Percentiles rank a stretch among this genome's conserved stretches.
Conservation (phyloP, 2,113 vertebrate genomes). For the Stomatorhinus ivindoensis region DNA sequence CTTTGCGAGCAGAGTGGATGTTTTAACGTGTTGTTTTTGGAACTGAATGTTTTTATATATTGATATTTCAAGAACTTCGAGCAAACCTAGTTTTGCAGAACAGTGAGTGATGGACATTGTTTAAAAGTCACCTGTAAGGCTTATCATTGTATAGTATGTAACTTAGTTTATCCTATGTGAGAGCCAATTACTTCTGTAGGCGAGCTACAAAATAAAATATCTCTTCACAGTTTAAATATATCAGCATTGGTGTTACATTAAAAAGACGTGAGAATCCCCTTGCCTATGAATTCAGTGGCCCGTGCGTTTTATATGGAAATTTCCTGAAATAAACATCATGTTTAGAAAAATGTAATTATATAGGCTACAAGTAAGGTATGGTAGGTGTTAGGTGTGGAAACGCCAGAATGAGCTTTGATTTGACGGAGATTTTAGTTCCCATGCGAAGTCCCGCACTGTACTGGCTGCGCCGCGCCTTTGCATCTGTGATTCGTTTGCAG, state of each 20-base stretch:
- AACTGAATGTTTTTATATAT: constrained; percentile 54
- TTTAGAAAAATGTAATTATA: not conserved
- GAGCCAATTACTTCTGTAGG: not conserved
- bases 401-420: not conserved
- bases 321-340: not conserved
- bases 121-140: not conserved
- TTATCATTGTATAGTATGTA: not conserved
- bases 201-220: not conserved
- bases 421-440: not conserved
- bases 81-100: not conserved
- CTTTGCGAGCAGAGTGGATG: constrained; percentile 46
- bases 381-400: not conserved
- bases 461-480: not conserved
- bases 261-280: not conserved
- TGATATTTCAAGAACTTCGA: not conserved
- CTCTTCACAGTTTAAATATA: not conserved
- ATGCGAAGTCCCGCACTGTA: not conserved
- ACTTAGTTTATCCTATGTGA: not conserved
- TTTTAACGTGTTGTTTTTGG: constrained; percentile 69
- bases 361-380: not conserved
- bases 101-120: not conserved
- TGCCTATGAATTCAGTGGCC: not conserved
- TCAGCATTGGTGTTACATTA: not conserved
- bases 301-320: not conserved
- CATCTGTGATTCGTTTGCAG: constrained; percentile 2